Percentiles rank a stretch among this genome's conserved stretches.
phyloP scores from a whole-genome alignment of 2,113 vertebrate genomes.

The Penelope pileata region DNA sequence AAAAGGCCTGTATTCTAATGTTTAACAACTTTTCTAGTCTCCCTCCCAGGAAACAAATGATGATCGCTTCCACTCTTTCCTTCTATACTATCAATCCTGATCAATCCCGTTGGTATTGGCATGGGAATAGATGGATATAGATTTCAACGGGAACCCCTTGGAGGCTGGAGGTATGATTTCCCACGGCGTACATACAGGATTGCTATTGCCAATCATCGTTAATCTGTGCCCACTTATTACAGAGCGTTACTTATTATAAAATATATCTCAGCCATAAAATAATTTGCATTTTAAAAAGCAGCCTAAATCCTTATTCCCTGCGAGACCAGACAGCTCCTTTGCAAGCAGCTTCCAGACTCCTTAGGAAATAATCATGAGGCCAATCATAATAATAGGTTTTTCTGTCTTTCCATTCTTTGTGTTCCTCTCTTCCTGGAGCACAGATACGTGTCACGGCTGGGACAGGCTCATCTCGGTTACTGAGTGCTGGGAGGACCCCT shows the following conservation, averaged over 20 bases:
- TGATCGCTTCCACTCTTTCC: constrained; percentile 5
- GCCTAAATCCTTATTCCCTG: constrained; percentile 68
- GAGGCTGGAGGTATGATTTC: constrained; percentile 55
- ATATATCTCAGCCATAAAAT: constrained; percentile 72
- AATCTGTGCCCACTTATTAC: constrained; percentile 72
- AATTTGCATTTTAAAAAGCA: constrained; percentile 76
- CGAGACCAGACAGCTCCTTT: constrained; percentile 63
- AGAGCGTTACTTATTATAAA: constrained; percentile 68
- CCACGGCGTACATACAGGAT: constrained; percentile 48
- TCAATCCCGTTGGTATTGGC: constrained; percentile 55
- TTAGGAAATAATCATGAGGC: constrained; percentile 67
- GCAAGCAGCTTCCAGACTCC: constrained; percentile 66
- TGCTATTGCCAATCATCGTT: constrained; percentile 69
- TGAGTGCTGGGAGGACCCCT: not conserved
- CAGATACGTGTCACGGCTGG: not conserved
- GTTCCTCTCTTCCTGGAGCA: not conserved
- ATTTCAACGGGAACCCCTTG: constrained; percentile 54
- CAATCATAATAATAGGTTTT: constrained; percentile 62
- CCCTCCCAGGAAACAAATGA: constrained; percentile 60
- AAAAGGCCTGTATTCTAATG: constrained; percentile 62
- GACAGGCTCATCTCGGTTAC: not conserved
- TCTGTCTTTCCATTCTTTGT: constrained; percentile 35
- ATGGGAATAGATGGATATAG: constrained; percentile 36
- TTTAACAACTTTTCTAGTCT: constrained; percentile 69
- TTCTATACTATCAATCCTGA: constrained; percentile 59